A percentile compares a stretch with the other conserved stretches of the same genome.
Evolutionary conservation across 2,888 invertebrate genomes (phyloP).

Genomic region (Orchesella flavescens): DNA sequence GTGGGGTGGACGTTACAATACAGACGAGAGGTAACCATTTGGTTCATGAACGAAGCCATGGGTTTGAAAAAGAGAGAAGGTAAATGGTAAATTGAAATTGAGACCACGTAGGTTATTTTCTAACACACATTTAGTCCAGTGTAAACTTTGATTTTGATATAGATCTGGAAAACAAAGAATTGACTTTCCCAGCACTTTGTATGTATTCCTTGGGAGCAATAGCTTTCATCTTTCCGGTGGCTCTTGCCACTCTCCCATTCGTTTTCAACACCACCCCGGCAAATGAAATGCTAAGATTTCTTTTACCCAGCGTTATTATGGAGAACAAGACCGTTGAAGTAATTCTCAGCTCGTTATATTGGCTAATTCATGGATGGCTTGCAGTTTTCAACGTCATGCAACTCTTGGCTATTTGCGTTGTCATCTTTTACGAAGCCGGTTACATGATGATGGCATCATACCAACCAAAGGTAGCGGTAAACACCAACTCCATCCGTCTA

Average conservation of each 20-base stretch:
- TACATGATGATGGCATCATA: neutral
- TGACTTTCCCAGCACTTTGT: neutral
- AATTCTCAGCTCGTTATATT: constrained; percentile 14
- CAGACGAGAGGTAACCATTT: neutral
- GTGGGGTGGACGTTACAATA: constrained; percentile 8
- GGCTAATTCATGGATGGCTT: constrained; percentile 21
- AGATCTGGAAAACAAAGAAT: constrained; percentile 11
- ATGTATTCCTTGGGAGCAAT: constrained; percentile 11
- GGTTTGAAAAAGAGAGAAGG: constrained; percentile 14
- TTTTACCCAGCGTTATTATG: neutral
- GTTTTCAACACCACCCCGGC: constrained; percentile 11
- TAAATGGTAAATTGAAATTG: no score
- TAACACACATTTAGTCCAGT: no score
- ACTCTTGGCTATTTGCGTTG: neutral
- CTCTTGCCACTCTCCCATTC: constrained; percentile 20
- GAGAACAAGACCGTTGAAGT: neutral
- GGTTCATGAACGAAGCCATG: constrained; percentile 25
- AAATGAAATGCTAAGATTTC: constrained; percentile 3
- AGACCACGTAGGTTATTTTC: no score
- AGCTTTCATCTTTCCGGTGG: neutral
- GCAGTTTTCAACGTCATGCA: constrained; percentile 11
- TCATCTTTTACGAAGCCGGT: neutral
- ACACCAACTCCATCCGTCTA: neutral
- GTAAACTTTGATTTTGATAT: no score
- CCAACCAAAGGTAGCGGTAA: neutral